Conservation (phyloP, 2,113 vertebrate species). For the Lagenorhynchus albirostris region DNA sequence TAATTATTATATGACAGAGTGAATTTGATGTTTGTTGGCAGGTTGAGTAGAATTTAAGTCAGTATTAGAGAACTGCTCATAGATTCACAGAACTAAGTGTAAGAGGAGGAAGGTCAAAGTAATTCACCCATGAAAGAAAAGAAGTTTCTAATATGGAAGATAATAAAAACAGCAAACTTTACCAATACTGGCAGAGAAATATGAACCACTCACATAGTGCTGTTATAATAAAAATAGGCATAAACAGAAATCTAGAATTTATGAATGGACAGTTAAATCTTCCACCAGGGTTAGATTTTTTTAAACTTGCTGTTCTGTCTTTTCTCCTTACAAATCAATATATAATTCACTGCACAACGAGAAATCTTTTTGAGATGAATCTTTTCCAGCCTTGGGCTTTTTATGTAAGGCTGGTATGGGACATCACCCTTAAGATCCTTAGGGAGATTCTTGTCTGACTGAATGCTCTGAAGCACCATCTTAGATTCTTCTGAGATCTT, state of each 20-base stretch:
- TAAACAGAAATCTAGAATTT: not conserved
- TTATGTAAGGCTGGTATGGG: not conserved
- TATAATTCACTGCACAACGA: not conserved
- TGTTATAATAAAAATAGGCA: not conserved
- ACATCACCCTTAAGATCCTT: not conserved
- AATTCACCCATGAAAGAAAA: not conserved
- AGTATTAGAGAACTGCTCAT: not conserved
- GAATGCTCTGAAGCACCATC: not conserved
- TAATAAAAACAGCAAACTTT: not conserved
- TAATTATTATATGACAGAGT: not conserved
- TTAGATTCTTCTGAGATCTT: not conserved
- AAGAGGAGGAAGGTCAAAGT: constrained; percentile 15
- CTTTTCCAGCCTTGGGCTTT: not conserved
- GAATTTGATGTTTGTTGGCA: not conserved
- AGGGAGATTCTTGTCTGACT: not conserved
- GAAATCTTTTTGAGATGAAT: not conserved
- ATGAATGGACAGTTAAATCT: not conserved
- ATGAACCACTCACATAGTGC: not conserved
- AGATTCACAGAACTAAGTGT: not conserved
- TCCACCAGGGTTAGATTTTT: not conserved
- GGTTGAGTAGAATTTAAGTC: not conserved
- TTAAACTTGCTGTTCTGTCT: not conserved
- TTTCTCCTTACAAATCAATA: not conserved
- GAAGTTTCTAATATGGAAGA: not conserved
- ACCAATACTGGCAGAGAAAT: not conserved